Conservation (phyloP, 1,140 invertebrate genomes). For the Drosophila ogumai region DNA sequence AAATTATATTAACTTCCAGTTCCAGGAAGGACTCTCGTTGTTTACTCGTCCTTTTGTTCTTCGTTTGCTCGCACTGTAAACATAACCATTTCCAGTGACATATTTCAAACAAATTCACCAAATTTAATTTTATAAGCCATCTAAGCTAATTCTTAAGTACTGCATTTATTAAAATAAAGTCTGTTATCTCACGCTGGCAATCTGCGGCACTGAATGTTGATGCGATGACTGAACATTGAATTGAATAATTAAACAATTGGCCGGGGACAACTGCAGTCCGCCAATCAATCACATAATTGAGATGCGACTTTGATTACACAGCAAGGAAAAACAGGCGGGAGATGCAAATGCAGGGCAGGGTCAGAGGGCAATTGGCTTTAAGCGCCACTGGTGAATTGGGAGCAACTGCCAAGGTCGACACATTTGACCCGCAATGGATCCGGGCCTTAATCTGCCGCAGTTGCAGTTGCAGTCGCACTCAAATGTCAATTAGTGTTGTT, state of each 20-base stretch:
- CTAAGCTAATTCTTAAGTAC: not conserved
- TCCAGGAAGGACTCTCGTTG: too few relatives aligned
- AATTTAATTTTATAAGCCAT: not conserved
- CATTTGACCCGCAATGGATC: slow-evolving; percentile 65
- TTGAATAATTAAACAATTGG: slow-evolving; percentile 33
- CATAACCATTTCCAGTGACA: not conserved
- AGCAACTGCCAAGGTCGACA: slow-evolving; percentile 49
- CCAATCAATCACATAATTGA: slow-evolving; percentile 43
- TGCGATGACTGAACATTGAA: slow-evolving; percentile 18
- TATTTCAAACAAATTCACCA: not conserved
- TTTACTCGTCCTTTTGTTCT: too few relatives aligned
- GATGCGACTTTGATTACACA: slow-evolving; percentile 44
- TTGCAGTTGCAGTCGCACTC: slow-evolving; percentile 26
- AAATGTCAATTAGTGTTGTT: slow-evolving; percentile 76
- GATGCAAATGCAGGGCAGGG: slow-evolving; percentile 21
- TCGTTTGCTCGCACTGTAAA: too few relatives aligned
- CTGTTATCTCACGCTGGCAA: not conserved
- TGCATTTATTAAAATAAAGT: not conserved
- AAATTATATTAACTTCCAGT: too few relatives aligned
- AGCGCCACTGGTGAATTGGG: slow-evolving; percentile 37
- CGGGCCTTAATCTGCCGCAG: slow-evolving; percentile 50
- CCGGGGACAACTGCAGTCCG: slow-evolving; percentile 9
- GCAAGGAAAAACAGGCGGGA: not conserved
- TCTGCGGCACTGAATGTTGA: slow-evolving; percentile 15
- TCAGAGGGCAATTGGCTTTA: slow-evolving; percentile 48